A percentile compares a stretch with the other conserved stretches of the same genome.
Conservation (phyloP, 2,797 vertebrate genomes). For the Acanthurus leucopareius region DNA sequence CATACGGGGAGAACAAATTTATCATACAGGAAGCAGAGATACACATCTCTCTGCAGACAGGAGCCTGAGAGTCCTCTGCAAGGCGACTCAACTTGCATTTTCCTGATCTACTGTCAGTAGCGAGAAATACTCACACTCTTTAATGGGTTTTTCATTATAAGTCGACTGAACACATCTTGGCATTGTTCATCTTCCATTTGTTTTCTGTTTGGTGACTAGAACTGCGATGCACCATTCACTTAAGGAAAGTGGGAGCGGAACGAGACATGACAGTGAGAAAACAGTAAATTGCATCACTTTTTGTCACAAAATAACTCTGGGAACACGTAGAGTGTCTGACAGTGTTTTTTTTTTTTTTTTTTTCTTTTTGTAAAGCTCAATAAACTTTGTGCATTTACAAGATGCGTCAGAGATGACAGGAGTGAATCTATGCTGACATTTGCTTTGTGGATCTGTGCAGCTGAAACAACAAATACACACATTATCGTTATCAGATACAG, state of each 20-base stretch:
- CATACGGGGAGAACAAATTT: not conserved
- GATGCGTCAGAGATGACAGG: slow-evolving; percentile 15
- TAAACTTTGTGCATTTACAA: slow-evolving; percentile 11
- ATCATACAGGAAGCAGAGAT: slow-evolving; percentile 27
- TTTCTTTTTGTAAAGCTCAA: slow-evolving; percentile 12
- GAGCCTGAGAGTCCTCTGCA: slow-evolving; percentile 17
- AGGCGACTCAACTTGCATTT: slow-evolving; percentile 1
- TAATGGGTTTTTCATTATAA: slow-evolving; percentile 32
- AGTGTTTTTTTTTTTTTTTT: slow-evolving; percentile 5
- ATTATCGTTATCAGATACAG: slow-evolving; percentile 45
- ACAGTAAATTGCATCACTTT: slow-evolving; percentile 2
- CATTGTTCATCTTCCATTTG: slow-evolving; percentile 13
- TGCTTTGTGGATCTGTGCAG: slow-evolving; percentile 39
- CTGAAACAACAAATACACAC: slow-evolving; percentile 53
- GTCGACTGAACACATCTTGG: slow-evolving; percentile 9
- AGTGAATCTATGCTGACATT: slow-evolving; percentile 53
- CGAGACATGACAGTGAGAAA: not conserved
- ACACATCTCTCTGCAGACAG: slow-evolving; percentile 23
- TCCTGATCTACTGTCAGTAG: slow-evolving; percentile 14
- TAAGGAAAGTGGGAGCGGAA: slow-evolving; percentile 6
- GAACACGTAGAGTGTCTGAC: not conserved
- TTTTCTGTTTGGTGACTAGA: slow-evolving; percentile 1
- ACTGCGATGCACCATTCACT: not conserved
- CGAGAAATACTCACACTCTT: slow-evolving; percentile 36
- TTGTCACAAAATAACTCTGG: slow-evolving; percentile 5